Base-by-base conservation (phyloP, 1,140 invertebrate species). In the Pseudobourletiella spinata region DNA sequence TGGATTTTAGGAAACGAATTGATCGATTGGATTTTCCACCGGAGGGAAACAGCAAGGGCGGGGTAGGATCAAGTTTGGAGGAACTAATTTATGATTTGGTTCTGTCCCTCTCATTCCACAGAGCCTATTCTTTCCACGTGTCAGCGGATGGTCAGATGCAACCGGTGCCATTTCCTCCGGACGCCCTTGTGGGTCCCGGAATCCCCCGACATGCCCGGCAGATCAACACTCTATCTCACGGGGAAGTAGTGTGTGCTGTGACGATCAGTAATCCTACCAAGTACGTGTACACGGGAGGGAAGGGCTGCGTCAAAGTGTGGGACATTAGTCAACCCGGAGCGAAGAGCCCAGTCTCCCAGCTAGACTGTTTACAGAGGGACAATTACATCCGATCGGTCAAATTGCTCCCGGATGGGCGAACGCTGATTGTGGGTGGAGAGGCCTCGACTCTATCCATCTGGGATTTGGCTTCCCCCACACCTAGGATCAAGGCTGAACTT, bases 381-480 rank as follows among this genome's bases (percentile, higher is more conserved):
- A 92, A 89, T 74, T 95, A 95, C 76, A 93, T 94, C 71, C 78
- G 89, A 63, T 91, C 89, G 15, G 91, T 94, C 24, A 95, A 95
- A 76, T 76, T 95, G 2, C 75, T 95, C 42, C 87, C 90, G n/a
- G 91, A 95, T 73, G 88, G 89, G 1, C 76, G 89, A 46, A 95
- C 90, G 0, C 75, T 95, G 15, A 91, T 95, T 64, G 91, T 95
- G 24, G 92, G 92, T 1, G 92, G 92, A 14, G 92, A 95, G 77
- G 89, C 90, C 0, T 88, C 84, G 67, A 91, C 88, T 57, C 77
- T 95, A 16, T 89, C 87, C 51, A 92, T 95, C 68, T 95, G 89
- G 88, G 92, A 95, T 73, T 73, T 94, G 52, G 87, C 87, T 11
- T 82, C 75, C 74, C 82, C n/a, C 8, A 82, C 79, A 42, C 81